Evolutionary conservation across 2,888 invertebrate species (phyloP), one percentile per base, ranked within the genome.

Genomic region (Scotopteryx bipunctaria): DNA sequence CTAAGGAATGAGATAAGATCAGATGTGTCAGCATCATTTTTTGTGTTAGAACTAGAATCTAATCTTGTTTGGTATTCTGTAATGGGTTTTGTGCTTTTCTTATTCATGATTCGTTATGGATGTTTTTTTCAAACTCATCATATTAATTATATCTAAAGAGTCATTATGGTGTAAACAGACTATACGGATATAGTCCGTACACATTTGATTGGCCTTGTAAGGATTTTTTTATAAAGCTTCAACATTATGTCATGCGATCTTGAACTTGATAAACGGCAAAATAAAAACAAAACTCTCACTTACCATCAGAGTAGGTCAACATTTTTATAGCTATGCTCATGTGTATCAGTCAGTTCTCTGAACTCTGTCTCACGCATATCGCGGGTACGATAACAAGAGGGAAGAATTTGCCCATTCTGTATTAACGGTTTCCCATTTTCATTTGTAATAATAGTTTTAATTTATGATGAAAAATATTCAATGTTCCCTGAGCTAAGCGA

Each of bases 201-300:
- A 6, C 11, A n/a, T 29, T 21, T 13, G 11, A 15, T 37, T 46
- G 45, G 45, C 21, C 45, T 36, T 36, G 25, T 35, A n/a, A n/a
- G n/a, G n/a, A n/a, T 42, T 23, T 14, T n/a, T 9, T 33, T 17
- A n/a, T 5, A n/a, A 16, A 3, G 25, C 15, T 5, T n/a, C 11
- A 11, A 3, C 16, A 19, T 32, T 42, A 46, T 33, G 37, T 38
- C 25, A 47, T 23, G 11, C 27, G 53, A 15, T 32, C 53, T 53
- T 53, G 53, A 47, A 53, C 53, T 53, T 53, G 53, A 42, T 33
- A 47, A 43, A 47, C 32, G 15, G 8, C 29, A 36, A 19, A 37
- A 45, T 29, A 35, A 40, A 43, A 38, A 17, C 27, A 13, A n/a
- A 33, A 29, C 45, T 37, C 16, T 40, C 50, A 29, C 51, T 35